Evolutionary conservation across 2,888 invertebrate genomes (phyloP), one percentile per base, ranked within the genome.

Genomic region (Agrotis clavis): DNA sequence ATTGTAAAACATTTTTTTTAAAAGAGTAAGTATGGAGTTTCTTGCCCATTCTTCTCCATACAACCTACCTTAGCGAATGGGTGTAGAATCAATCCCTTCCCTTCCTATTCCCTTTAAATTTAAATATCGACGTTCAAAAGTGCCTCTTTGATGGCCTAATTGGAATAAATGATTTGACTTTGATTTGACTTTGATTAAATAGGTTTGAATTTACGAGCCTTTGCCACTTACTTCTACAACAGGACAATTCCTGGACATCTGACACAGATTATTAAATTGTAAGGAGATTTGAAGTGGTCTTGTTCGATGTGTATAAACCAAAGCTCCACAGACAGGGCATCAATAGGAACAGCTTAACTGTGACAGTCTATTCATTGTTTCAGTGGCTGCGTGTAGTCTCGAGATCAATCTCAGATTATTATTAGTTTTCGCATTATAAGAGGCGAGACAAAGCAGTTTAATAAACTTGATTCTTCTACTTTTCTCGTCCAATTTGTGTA

Each of bases 401-500:
- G 14, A 35, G n/a, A 0, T 19, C 14, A 2, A 7, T 6, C 35
- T 35, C 41, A 41, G 41, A 41, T 41, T 11, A 4, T 19, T 3
- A 14, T 41, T 73, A 19, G 19, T 19, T 73, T 70, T 73, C n/a
- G n/a, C 25, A 14, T 41, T 69, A n/a, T 9, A n/a, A 71, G n/a
- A 51, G 18, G n/a, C 19, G 25, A 21, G n/a, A 57, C n/a, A 56
- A 53, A 70, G 16, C 41, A 30, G 11, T 48, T 60, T 18, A 11
- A 30, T 48, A 77, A 57, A 57, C 41, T 35, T 16, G 19, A 25
- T 51, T 51, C 47, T 59, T 48, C 25, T 16, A 53, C 48, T 48
- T 59, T 54, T 45, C 25, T 71, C n/a, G 7, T 30, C 6, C 53
- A 70, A 74, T 74, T 77, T 51, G 19, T 48, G 74, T 21, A 75